These are phyloP conservation scores for Anagrus nilaparvatae DNA, from an alignment of 1,140 invertebrate genomes.

Conservation along the genomic window DNA sequence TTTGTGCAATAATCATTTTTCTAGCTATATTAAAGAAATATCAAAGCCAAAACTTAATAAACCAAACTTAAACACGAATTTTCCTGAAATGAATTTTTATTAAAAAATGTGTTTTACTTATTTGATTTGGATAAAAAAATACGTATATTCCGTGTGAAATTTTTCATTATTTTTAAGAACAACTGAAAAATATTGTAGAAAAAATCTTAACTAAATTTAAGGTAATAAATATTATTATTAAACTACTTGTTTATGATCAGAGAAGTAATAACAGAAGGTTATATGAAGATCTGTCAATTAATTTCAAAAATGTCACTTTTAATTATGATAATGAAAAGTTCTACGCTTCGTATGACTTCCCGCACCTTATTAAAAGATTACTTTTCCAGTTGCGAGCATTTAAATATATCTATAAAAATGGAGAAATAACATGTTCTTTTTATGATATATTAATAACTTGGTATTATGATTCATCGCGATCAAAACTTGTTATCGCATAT, in stretches of 20 bases:
- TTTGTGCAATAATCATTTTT: too few relatives aligned
- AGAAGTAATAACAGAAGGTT: not conserved
- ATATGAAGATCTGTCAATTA: not conserved
- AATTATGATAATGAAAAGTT: not conserved
- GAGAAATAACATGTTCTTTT: conserved; percentile 14
- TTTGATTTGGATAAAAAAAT: too few relatives aligned
- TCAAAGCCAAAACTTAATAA: too few relatives aligned
- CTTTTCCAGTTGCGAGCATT: conserved; percentile 9
- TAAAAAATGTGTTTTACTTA: too few relatives aligned
- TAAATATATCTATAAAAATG: conserved; percentile 9
- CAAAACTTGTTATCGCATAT: conserved; percentile 18
- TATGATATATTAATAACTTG: conserved; percentile 20
- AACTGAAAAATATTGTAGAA: too few relatives aligned
- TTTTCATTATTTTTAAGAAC: too few relatives aligned
- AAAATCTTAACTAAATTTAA: not conserved
- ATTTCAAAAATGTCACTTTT: not conserved
- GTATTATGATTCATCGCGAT: conserved; percentile 6
- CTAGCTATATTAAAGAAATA: too few relatives aligned
- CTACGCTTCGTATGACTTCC: conserved; percentile 12
- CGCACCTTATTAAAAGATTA: conserved; percentile 18
- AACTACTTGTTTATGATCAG: not conserved
- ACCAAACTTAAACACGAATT: too few relatives aligned
- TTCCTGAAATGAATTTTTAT: too few relatives aligned
- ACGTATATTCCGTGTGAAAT: too few relatives aligned
- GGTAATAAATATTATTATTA: not conserved